These are phyloP conservation scores for Phthorimaea operculella DNA, from an alignment of 1,140 invertebrate species.

Conservation along the genomic window DNA sequence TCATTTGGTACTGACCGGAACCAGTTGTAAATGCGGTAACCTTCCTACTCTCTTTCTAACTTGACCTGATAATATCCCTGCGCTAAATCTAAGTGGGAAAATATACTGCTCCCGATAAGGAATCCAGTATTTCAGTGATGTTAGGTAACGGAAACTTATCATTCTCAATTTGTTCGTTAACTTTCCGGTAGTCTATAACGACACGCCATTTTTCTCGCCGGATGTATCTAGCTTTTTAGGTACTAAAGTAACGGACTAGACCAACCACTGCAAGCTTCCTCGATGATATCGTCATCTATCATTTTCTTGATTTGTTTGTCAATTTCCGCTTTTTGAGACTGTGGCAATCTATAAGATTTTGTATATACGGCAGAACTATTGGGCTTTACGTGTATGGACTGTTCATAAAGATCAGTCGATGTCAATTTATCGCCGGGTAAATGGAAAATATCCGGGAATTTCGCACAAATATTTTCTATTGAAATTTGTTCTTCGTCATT, in stretches of 20 bases:
- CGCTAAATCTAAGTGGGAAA: constrained; percentile 65
- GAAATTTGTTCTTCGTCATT: constrained; percentile 2
- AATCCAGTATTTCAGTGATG: constrained; percentile 12
- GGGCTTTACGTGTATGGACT: not conserved
- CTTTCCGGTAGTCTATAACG: constrained; percentile 3
- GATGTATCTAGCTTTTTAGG: not conserved
- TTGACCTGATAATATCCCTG: constrained; percentile 67
- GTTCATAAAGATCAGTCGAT: not conserved
- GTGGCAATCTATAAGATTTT: constrained; percentile 1
- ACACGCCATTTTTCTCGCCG: not conserved
- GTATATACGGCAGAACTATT: not conserved
- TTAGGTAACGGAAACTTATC: constrained; percentile 1
- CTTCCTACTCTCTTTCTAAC: constrained; percentile 32
- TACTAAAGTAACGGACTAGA: constrained; percentile 1
- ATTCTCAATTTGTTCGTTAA: not conserved
- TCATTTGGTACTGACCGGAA: constrained; percentile 33
- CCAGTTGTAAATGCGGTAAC: constrained; percentile 56
- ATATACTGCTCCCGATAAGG: constrained; percentile 41
- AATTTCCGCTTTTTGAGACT: not conserved
- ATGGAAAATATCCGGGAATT: constrained; percentile 4
- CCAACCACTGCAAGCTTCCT: not conserved
- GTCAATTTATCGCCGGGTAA: constrained; percentile 1
- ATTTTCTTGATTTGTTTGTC: not conserved
- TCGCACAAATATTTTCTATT: constrained; percentile 4
- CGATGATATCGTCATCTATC: constrained; percentile 2